Conservation (phyloP, 2,113 vertebrate genomes). For the Regulus satrapa region DNA sequence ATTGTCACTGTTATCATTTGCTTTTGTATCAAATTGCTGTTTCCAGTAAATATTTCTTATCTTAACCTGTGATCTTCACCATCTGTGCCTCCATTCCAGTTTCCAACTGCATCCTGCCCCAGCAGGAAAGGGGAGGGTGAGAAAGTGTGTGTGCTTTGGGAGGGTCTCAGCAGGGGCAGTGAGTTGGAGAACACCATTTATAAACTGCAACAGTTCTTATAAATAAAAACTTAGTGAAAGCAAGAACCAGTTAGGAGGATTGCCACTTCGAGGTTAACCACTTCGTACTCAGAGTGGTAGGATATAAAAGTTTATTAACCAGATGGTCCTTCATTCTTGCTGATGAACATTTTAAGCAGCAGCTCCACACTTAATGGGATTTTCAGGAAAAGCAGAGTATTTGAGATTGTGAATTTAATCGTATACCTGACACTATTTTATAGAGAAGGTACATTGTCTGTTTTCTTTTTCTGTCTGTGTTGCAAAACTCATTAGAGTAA, state of each 20-base stretch:
- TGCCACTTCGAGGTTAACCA: not conserved
- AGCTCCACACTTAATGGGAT: not conserved
- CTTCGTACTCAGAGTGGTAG: not conserved
- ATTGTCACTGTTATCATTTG: not conserved
- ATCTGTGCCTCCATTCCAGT: not conserved
- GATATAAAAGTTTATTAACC: not conserved
- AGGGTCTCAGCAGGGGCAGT: not conserved
- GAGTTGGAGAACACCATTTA: not conserved
- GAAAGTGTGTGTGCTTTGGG: not conserved
- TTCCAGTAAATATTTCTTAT: not conserved
- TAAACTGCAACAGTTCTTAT: rapidly evolving
- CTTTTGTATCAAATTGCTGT: not conserved
- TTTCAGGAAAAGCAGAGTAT: not conserved
- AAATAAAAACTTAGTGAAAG: not conserved
- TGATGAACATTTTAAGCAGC: not conserved
- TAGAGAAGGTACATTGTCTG: not conserved
- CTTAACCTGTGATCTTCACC: not conserved
- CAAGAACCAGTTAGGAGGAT: not conserved
- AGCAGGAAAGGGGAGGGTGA: rapidly evolving
- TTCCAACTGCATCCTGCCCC: not conserved
- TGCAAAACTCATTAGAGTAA: not conserved
- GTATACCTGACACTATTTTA: not conserved
- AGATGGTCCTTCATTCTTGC: not conserved
- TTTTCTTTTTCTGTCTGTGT: not conserved
- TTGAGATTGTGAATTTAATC: not conserved